Evolutionary conservation across 2,888 invertebrate species (phyloP).

Genomic region (Dynastes maya): DNA sequence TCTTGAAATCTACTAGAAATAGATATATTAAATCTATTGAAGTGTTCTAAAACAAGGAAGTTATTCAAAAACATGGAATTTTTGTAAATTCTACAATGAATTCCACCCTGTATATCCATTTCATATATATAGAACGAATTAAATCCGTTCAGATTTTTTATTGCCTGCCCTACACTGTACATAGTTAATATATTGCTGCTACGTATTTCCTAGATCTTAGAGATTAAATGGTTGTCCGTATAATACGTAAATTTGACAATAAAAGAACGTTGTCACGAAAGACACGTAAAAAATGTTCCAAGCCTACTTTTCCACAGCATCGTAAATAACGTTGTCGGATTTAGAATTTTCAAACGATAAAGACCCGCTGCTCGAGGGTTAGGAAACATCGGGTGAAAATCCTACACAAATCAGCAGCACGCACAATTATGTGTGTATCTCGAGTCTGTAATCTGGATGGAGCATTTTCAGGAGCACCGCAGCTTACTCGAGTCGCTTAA

Average conservation of each 20-base stretch:
- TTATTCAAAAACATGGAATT: too few species aligned
- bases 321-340: constrained; percentile 15
- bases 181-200: too few species aligned
- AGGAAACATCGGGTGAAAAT: constrained; percentile 25
- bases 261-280: not conserved
- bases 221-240: too few species aligned
- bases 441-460: constrained; percentile 24
- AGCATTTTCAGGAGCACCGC: not conserved
- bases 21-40: too few species aligned
- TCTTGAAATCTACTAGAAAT: too few species aligned
- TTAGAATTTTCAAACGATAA: constrained; percentile 30
- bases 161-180: too few species aligned
- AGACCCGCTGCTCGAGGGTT: constrained; percentile 13
- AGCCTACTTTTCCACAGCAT: not conserved
- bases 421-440: constrained; percentile 39
- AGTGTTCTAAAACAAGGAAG: too few species aligned
- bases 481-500: constrained; percentile 6
- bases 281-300: not conserved
- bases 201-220: too few species aligned
- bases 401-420: constrained; percentile 42
- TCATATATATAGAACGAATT: too few species aligned
- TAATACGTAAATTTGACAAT: not conserved
- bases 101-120: too few species aligned
- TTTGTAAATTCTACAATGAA: too few species aligned
- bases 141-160: too few species aligned